These are phyloP conservation scores for Polyommatus iphigenia DNA, from an alignment of 2,888 invertebrate species.

Conservation along the genomic window DNA sequence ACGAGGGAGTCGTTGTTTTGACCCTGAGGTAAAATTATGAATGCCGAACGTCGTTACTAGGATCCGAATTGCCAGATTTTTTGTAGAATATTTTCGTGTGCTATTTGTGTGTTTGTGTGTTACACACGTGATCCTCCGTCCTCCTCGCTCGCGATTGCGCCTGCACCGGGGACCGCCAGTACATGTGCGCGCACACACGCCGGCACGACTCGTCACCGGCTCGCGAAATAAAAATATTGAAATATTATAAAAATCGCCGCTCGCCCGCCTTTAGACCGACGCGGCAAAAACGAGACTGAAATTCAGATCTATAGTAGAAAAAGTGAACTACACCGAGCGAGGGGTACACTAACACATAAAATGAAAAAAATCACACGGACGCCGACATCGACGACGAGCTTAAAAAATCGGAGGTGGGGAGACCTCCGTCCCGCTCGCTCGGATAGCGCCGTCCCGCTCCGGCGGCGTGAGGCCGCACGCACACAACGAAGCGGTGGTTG, in stretches of 20 bases:
- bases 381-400: slow-evolving; percentile 71
- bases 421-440: slow-evolving; percentile 50
- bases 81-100: slow-evolving; percentile 77
- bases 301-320: slow-evolving; percentile 82
- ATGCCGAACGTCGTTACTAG: slow-evolving; percentile 77
- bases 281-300: slow-evolving; percentile 82
- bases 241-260: slow-evolving; percentile 73
- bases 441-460: slow-evolving; percentile 59
- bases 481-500: slow-evolving; percentile 69
- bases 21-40: slow-evolving; percentile 78
- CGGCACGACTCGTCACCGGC: slow-evolving; percentile 55
- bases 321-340: slow-evolving; percentile 80
- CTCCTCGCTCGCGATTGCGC: slow-evolving; percentile 64
- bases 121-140: slow-evolving; percentile 73
- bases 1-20: slow-evolving; percentile 70
- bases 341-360: slow-evolving; percentile 81
- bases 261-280: slow-evolving; percentile 78
- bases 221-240: slow-evolving; percentile 65
- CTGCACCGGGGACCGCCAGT: slow-evolving; percentile 60
- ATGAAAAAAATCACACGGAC: slow-evolving; percentile 79
- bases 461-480: slow-evolving; percentile 73
- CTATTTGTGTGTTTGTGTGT: slow-evolving; percentile 68
- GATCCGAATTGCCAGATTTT: slow-evolving; percentile 77
- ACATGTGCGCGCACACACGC: slow-evolving; percentile 72
- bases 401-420: slow-evolving; percentile 78